phyloP scores from a whole-genome alignment of 1,140 invertebrate genomes.

The Meteorus sp. region DNA sequence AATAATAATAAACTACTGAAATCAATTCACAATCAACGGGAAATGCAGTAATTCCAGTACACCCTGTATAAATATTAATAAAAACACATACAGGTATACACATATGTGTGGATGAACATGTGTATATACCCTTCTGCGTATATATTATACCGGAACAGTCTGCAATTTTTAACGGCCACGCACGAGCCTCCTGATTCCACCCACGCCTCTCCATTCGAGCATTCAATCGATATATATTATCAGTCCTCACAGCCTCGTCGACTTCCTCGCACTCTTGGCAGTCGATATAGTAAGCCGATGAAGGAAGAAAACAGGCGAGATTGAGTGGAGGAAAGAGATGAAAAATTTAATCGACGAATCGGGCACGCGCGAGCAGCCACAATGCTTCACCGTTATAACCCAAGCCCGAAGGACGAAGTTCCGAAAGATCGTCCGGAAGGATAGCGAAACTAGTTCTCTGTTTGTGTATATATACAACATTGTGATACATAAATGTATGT shows the following conservation, averaged over 20 bases:
- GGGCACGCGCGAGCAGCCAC: constrained; percentile 21
- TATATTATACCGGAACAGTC: constrained; percentile 1
- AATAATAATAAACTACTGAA: too few relatives aligned
- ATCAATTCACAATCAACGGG: too few relatives aligned
- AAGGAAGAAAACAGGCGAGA: neutral
- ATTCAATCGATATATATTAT: constrained; percentile 15
- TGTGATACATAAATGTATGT: constrained; percentile 9
- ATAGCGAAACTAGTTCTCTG: constrained; percentile 18
- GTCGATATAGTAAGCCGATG: neutral
- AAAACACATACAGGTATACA: too few relatives aligned
- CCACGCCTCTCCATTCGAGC: constrained; percentile 9
- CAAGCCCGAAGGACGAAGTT: constrained; percentile 13
- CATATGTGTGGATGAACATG: too few relatives aligned
- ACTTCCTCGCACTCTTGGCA: constrained; percentile 3
- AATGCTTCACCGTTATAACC: constrained; percentile 23
- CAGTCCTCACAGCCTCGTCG: neutral
- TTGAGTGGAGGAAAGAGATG: too few relatives aligned
- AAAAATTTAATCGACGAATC: constrained; percentile 20
- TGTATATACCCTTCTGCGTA: too few relatives aligned
- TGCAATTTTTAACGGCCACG: constrained; percentile 24
- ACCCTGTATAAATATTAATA: too few relatives aligned
- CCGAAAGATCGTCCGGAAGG: constrained; percentile 2
- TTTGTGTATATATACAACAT: neutral
- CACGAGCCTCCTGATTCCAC: constrained; percentile 25
- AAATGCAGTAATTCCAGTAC: too few relatives aligned